These are phyloP conservation scores for Drosophila eohydei DNA, from an alignment of 2,888 invertebrate genomes.

Conservation along the genomic window DNA sequence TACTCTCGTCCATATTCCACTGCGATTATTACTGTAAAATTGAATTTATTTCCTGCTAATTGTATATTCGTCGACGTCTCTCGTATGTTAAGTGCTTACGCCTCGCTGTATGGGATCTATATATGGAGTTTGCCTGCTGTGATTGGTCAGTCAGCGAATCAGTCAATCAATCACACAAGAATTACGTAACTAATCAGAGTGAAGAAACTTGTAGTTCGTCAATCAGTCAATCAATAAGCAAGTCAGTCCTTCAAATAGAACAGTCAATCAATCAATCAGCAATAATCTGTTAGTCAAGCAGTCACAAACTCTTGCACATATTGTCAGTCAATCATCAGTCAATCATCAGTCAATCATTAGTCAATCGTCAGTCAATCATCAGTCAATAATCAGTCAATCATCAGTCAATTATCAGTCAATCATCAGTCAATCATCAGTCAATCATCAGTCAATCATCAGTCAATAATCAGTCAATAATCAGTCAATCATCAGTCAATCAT, in stretches of 20 bases:
- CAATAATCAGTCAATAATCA: too few species aligned
- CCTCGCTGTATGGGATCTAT: background rate
- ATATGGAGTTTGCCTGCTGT: background rate
- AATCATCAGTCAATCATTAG: background rate
- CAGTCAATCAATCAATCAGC: background rate
- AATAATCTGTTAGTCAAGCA: background rate
- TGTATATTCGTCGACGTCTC: background rate
- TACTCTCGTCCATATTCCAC: constrained; percentile 2
- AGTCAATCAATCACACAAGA: background rate
- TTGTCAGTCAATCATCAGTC: background rate
- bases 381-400: too few species aligned
- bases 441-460: too few species aligned
- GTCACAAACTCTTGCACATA: background rate
- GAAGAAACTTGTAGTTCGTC: background rate
- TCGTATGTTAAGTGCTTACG: background rate
- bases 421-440: too few species aligned
- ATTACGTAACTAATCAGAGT: background rate
- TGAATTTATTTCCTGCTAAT: constrained; percentile 7
- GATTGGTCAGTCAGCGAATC: background rate
- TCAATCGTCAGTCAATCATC: too few species aligned
- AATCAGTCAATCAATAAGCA: background rate
- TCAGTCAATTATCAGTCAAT: too few species aligned
- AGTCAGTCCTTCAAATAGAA: background rate
- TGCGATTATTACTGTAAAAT: constrained; percentile 2
- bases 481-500: too few species aligned